phyloP scores from a whole-genome alignment of 2,888 invertebrate genomes.

The Microchrysa polita region DNA sequence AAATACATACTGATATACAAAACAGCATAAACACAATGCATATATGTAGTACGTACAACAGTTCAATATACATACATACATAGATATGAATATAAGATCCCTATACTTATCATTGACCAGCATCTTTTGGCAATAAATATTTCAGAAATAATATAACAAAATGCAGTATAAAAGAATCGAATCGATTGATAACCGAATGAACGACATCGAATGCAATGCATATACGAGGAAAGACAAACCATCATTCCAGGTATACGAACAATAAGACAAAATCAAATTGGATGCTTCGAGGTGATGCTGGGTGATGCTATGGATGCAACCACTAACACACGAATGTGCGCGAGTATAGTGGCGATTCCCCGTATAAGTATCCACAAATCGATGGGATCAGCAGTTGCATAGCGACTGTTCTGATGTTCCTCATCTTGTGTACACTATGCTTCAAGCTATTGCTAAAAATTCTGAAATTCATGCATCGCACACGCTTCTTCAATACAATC shows the following conservation, averaged over 20 bases:
- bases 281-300: too few species aligned
- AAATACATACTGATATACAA: neutral
- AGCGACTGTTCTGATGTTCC: neutral
- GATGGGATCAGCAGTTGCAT: neutral
- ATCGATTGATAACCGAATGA: constrained; percentile 21
- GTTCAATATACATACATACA: too few species aligned
- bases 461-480: constrained; percentile 11
- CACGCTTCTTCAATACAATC: neutral
- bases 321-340: neutral
- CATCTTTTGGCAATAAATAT: constrained; percentile 48
- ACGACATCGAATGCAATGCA: constrained; percentile 8
- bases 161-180: constrained; percentile 22
- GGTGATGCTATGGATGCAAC: too few species aligned
- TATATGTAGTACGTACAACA: too few species aligned
- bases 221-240: constrained; percentile 9
- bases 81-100: too few species aligned
- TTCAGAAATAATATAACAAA: constrained; percentile 46
- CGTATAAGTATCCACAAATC: constrained; percentile 11
- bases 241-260: constrained; percentile 4
- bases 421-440: constrained; percentile 2
- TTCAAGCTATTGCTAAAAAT: constrained; percentile 3
- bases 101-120: constrained; percentile 46
- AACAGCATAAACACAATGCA: neutral
- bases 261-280: constrained; percentile 9
- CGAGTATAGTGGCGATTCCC: neutral